Evolutionary conservation across 2,888 invertebrate genomes (phyloP).

Genomic region (Agonopterix alstromeriana): DNA sequence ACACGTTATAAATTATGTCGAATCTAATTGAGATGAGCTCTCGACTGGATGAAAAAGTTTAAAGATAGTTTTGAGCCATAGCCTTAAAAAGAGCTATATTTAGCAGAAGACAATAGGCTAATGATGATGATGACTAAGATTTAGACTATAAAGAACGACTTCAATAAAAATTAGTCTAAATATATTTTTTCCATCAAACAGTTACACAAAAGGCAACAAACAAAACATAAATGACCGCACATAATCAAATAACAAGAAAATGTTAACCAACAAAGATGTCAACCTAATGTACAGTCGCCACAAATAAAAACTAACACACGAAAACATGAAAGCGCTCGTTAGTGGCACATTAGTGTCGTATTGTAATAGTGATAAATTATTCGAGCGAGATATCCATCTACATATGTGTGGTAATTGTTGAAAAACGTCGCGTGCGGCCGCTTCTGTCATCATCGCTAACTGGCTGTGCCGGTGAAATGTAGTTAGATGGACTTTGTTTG

Average conservation of each 20-base stretch:
- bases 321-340: slow-evolving; percentile 13
- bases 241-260: background rate
- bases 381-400: slow-evolving; percentile 6
- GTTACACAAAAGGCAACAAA: background rate
- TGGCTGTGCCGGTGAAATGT: background rate
- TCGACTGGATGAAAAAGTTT: too few species aligned
- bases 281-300: background rate
- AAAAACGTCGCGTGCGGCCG: background rate
- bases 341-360: slow-evolving; percentile 12
- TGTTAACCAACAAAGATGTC: background rate
- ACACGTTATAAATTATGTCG: too few species aligned
- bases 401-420: background rate
- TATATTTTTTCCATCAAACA: too few species aligned
- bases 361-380: slow-evolving; percentile 20
- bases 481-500: too few species aligned
- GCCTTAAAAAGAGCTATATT: too few species aligned
- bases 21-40: too few species aligned
- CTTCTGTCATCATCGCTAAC: background rate
- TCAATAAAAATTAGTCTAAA: too few species aligned
- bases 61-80: too few species aligned
- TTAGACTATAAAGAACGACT: too few species aligned
- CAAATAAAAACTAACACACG: slow-evolving; percentile 4
- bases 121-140: too few species aligned
- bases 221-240: background rate
- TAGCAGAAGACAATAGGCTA: too few species aligned